Conservation (phyloP, 1,140 invertebrate genomes). For the Himalopsyche phryganea region DNA sequence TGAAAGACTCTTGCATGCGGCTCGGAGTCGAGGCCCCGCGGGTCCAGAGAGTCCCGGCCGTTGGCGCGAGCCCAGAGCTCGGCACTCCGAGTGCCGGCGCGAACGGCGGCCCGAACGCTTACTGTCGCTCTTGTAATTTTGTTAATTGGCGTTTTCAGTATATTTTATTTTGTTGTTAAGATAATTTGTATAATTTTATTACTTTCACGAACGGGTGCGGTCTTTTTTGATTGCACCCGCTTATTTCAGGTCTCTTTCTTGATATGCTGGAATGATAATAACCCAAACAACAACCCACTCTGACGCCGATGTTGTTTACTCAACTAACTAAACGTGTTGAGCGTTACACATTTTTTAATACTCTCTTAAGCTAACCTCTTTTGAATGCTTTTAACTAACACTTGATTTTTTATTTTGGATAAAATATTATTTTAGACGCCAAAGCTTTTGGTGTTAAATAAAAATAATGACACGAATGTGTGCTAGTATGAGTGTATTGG, state of each 20-base stretch:
- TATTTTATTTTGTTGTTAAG: slow-evolving; percentile 12
- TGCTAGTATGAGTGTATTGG: slow-evolving; percentile 11
- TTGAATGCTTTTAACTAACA: slow-evolving; percentile 13
- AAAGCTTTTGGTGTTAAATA: slow-evolving; percentile 17
- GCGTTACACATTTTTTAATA: slow-evolving; percentile 10
- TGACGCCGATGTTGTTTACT: slow-evolving; percentile 20
- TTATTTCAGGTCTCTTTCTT: no score
- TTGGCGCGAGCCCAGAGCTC: background rate
- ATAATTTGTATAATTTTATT: no score
- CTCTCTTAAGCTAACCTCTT: slow-evolving; percentile 5
- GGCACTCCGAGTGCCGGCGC: background rate
- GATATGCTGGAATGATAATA: no score
- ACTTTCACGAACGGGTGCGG: no score
- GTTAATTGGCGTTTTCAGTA: slow-evolving; percentile 26
- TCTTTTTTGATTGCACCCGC: no score
- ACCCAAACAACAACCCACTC: slow-evolving; percentile 10
- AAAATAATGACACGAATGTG: slow-evolving; percentile 7
- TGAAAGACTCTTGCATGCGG: slow-evolving; percentile 10
- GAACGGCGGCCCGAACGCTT: slow-evolving; percentile 12
- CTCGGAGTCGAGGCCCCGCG: slow-evolving; percentile 9
- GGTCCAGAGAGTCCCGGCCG: background rate
- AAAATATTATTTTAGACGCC: slow-evolving; percentile 6
- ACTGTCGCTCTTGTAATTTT: slow-evolving; percentile 18
- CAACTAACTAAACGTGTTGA: slow-evolving; percentile 21
- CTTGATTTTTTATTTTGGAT: slow-evolving; percentile 8